Evolutionary conservation across 2,888 invertebrate genomes (phyloP).

Genomic region (Euplagia quadripunctaria): DNA sequence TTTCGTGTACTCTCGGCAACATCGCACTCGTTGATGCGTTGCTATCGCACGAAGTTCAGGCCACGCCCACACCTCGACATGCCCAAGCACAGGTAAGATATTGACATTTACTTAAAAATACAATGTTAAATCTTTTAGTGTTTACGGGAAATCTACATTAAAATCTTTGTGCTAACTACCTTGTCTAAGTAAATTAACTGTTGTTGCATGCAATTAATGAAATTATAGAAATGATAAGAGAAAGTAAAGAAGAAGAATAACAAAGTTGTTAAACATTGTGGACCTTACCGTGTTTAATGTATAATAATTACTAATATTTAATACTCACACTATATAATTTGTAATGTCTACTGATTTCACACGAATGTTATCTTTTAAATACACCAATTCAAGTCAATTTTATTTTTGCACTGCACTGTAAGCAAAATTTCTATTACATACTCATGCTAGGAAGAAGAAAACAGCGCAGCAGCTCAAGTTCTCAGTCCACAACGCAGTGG

Average conservation of each 20-base stretch:
- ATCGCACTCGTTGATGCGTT: slow-evolving; percentile 92
- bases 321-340: no score
- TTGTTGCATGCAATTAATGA: not conserved
- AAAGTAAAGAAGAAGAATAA: not conserved
- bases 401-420: not conserved
- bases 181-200: not conserved
- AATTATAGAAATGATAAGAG: no score
- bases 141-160: not conserved
- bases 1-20: slow-evolving; percentile 95
- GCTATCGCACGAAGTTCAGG: slow-evolving; percentile 70
- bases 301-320: no score
- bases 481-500: slow-evolving; percentile 89
- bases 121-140: not conserved
- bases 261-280: not conserved
- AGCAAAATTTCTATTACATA: slow-evolving; percentile 7
- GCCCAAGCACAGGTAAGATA: not conserved
- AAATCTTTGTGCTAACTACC: not conserved
- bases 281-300: no score
- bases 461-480: slow-evolving; percentile 38
- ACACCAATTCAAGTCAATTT: no score
- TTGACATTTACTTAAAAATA: not conserved
- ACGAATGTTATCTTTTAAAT: no score
- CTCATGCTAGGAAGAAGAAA: slow-evolving; percentile 29
- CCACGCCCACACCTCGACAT: slow-evolving; percentile 13
- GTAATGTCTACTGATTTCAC: no score